Evolutionary conservation across 2,888 invertebrate genomes (phyloP), one percentile per base, ranked within the genome.

Genomic region (Leptinotarsa juncta): DNA sequence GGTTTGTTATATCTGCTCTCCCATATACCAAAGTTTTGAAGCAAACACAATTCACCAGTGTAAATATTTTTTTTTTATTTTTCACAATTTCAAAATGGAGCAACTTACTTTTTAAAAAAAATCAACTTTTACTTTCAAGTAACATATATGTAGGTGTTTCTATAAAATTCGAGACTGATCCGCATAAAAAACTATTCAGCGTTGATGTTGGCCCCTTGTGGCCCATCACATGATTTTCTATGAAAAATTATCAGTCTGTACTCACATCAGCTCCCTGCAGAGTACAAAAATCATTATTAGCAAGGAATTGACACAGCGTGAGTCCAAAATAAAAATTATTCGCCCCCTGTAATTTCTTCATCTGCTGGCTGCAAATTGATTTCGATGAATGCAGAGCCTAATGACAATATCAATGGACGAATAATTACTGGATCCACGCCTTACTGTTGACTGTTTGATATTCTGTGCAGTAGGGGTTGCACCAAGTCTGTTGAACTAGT

Each of bases 291-390:
- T 42, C 62, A 62, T 62, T 26, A 51, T 50, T 51, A 26, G 23
- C 67, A 67, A 71, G 42, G 49, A 71, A 65, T 26, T 48, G 32
- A 32, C 48, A 42, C 70, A 62, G 62, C 70, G 53, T 69, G 65
- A 51, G n/a, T 48, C 15, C 49, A 4, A n/a, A 70, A 18, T 62
- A 23, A 23, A 26, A 71, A 65, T 71, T 71, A 71, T 71, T 62
- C 49, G 32, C 51, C 70, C 65, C 49, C 70, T 71, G 70, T 65
- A 62, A 71, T 71, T 71, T 71, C 32, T 65, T 62, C 62, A 65
- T 71, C 65, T 50, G 66, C 23, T 15, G 15, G 4, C 26, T 50
- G 26, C 5, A 67, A 51, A 67, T 51, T 51, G 67, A 67, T 51
- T 51, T 62, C 62, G 14, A n/a, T 62, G 62, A 62, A 62, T 62